These are phyloP conservation scores for Araneus ventricosus DNA, from an alignment of 1,140 invertebrate genomes.

Conservation along the genomic window DNA sequence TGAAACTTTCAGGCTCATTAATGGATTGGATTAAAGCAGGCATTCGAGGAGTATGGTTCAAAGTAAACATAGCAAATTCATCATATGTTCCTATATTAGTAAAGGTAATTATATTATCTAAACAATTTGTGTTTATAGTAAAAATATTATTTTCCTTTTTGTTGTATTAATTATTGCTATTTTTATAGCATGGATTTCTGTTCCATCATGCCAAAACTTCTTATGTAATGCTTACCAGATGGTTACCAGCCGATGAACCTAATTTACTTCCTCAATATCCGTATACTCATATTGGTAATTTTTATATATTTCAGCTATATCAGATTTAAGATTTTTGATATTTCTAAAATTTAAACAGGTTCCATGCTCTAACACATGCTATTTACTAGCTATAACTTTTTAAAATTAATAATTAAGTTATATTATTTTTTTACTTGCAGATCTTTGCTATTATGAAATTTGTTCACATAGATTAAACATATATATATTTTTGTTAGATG, in stretches of 20 bases:
- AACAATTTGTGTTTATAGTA: not conserved
- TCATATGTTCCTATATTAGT: constrained; percentile 89
- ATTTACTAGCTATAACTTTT: no score
- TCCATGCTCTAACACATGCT: not conserved
- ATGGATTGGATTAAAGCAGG: constrained; percentile 85
- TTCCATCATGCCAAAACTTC: constrained; percentile 91
- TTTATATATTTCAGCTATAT: not conserved
- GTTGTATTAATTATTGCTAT: constrained; percentile 5
- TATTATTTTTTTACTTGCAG: no score
- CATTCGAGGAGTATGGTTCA: constrained; percentile 91
- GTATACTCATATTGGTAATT: constrained; percentile 88
- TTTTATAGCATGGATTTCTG: constrained; percentile 87
- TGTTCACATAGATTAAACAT: no score
- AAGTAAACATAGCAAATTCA: constrained; percentile 85
- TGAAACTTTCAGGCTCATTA: constrained; percentile 85
- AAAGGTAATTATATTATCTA: constrained; percentile 81
- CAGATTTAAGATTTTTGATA: not conserved
- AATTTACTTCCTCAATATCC: constrained; percentile 89
- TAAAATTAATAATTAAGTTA: no score
- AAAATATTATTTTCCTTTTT: not conserved
- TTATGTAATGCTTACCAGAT: constrained; percentile 89
- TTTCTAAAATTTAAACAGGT: not conserved
- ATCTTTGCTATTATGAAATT: no score
- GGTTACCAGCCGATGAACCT: constrained; percentile 85
- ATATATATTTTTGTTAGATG: no score